Conservation (phyloP, 2,797 vertebrate species). For the Sebastes ruberrimus region DNA sequence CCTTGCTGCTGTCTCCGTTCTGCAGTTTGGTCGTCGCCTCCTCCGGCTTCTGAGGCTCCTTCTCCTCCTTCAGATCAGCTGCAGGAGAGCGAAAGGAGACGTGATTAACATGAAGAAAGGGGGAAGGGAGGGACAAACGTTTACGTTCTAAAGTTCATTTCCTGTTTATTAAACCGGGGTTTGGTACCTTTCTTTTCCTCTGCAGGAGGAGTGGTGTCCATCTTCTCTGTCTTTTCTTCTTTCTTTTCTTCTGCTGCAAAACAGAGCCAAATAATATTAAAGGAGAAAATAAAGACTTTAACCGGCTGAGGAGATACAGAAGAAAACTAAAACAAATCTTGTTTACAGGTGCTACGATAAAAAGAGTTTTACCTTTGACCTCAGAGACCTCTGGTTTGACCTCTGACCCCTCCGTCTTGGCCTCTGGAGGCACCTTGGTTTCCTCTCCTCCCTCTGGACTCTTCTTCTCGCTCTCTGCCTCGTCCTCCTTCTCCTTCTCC, state of each 20-base stretch:
- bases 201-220: constrained; percentile 74
- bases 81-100: neutral
- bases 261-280: neutral
- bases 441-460: constrained; percentile 64
- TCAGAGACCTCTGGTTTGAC: constrained; percentile 71
- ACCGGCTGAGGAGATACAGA: no score
- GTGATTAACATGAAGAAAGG: neutral
- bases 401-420: constrained; percentile 68
- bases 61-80: constrained; percentile 86
- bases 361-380: constrained; percentile 72
- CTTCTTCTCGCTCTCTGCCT: constrained; percentile 64
- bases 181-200: constrained; percentile 88
- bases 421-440: constrained; percentile 54
- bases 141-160: no score
- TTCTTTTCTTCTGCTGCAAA: constrained; percentile 74
- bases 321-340: no score
- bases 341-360: no score
- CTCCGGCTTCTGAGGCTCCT: constrained; percentile 81
- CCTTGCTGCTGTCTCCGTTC: constrained; percentile 91
- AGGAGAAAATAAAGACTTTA: no score
- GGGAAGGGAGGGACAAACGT: neutral
- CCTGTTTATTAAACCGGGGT: neutral
- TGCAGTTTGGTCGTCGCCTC: constrained; percentile 88
- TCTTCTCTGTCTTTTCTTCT: constrained; percentile 76
- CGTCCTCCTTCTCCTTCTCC: constrained; percentile 46